Evolutionary conservation across 2,888 invertebrate species (phyloP), one percentile per base, ranked within the genome.

Genomic region (Lasioglossum zephyrum): DNA sequence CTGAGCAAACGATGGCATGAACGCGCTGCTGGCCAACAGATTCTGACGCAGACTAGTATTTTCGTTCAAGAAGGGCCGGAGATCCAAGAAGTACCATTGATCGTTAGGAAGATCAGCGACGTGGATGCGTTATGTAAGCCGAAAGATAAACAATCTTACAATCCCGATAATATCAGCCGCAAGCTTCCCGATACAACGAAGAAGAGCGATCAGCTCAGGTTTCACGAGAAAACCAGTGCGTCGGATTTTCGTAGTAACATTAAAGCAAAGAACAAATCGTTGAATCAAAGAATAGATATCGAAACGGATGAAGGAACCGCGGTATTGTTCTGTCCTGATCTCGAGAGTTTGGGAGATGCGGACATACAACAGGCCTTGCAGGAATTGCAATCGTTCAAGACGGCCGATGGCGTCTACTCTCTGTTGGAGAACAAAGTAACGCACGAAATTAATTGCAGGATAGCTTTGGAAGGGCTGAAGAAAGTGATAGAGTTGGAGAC

Each of bases 11-110:
- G 90, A 86, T 90, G 82, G 77, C 87, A 90, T 22, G 85, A 87
- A n/a, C 41, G 70, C 57, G n/a, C 11, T 74, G 26, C 18, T 41
- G 73, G 79, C 6, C 85, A 83, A 26, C 84, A 81, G 18, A 75
- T 63, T 75, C 66, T 93, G 77, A 83, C 87, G 6, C 88, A 89
- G 63, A 91, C 91, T 18, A 96, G 96, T 16, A 96, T 97, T 82
- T 93, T 97, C 73, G 95, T 97, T 79, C 97, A 97, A 95, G 97
- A 97, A 93, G 97, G 97, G 6, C 95, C 95, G n/a, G 96, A 96
- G 79, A 97, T 97, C 39, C 96, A 97, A 90, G 97, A 97, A 93
- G 95, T 97, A 74, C 97, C 97, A 2, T 95, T 97, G 22, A 96
- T 97, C 77, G 96, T 97, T 44, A 95, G 91, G 82, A 94, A 95